These are phyloP conservation scores for Nannoperca obscura DNA, from an alignment of 2,797 vertebrate species.

Conservation along the genomic window DNA sequence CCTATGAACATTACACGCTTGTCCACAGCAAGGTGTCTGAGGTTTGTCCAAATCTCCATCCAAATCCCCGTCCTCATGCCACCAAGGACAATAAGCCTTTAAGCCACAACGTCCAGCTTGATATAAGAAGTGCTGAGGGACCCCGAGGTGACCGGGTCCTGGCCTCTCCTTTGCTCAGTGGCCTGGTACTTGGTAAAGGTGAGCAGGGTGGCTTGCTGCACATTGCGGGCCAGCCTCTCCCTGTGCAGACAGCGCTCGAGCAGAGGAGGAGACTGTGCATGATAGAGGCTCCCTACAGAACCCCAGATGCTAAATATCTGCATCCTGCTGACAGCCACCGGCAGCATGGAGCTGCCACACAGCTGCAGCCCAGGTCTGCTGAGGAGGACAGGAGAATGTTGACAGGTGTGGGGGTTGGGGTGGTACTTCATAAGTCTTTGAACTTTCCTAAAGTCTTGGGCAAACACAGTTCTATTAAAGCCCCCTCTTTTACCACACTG, in stretches of 20 bases:
- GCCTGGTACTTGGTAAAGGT: conserved; percentile 80
- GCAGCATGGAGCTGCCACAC: conserved; percentile 51
- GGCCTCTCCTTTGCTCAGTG: conserved; percentile 70
- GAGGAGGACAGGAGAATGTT: conserved; percentile 73
- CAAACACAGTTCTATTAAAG: conserved; percentile 85
- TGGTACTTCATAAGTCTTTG: conserved; percentile 84
- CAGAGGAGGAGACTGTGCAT: conserved; percentile 84
- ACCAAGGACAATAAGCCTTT: conserved; percentile 80
- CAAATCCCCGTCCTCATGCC: conserved; percentile 64
- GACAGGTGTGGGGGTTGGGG: conserved; percentile 65
- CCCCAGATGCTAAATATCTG: conserved; percentile 53
- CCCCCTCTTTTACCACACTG: conserved; percentile 75
- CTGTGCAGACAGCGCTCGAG: conserved; percentile 85
- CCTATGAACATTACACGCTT: conserved; percentile 70
- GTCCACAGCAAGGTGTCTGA: conserved; percentile 73
- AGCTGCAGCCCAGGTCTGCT: conserved; percentile 66
- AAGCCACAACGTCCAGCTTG: conserved; percentile 64
- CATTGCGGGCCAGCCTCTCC: conserved; percentile 80
- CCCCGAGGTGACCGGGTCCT: conserved; percentile 61
- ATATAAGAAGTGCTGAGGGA: conserved; percentile 48
- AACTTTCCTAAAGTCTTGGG: conserved; percentile 91
- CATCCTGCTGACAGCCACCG: conserved; percentile 57
- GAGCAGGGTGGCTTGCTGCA: conserved; percentile 82
- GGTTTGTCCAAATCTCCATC: too few relatives aligned
- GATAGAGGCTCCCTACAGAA: conserved; percentile 82